A percentile compares a stretch with the other conserved stretches of the same genome.
Conservation (phyloP, 2,113 vertebrate species). For the Etia nguti region DNA sequence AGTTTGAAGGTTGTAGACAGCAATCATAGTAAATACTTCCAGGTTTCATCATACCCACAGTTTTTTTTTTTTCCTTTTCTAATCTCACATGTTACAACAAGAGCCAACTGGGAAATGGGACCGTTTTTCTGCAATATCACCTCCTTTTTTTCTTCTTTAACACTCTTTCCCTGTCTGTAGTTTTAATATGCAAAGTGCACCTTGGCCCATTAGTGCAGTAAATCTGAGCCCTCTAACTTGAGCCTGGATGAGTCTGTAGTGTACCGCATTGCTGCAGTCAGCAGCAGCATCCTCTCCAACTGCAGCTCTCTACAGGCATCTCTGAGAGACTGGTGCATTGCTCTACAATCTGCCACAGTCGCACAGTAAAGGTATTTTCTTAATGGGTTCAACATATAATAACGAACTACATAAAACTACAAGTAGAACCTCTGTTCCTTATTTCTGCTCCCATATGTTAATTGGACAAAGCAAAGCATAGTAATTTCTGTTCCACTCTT, state of each 20-base stretch:
- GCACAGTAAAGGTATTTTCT: neutral
- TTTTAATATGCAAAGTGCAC: slow-evolving; percentile 62
- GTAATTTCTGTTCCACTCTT: neutral
- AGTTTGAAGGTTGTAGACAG: neutral
- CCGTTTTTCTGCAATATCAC: neutral
- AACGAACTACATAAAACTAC: neutral
- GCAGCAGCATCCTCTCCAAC: slow-evolving; percentile 37
- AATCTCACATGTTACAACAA: neutral
- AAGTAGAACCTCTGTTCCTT: neutral
- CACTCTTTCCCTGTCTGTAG: slow-evolving; percentile 11
- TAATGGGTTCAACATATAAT: neutral
- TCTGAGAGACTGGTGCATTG: slow-evolving; percentile 49
- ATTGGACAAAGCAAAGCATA: neutral
- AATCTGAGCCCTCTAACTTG: slow-evolving; percentile 59
- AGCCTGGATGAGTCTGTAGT: slow-evolving; percentile 46
- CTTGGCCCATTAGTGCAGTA: slow-evolving; percentile 57
- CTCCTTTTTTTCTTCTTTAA: neutral
- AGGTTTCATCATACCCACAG: neutral
- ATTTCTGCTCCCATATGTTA: neutral
- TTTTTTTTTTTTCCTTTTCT: neutral
- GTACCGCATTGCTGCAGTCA: slow-evolving; percentile 73
- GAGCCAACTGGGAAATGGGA: neutral
- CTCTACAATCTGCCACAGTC: neutral
- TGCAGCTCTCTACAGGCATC: slow-evolving; percentile 48
- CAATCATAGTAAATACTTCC: neutral